Percentiles rank a stretch among this genome's conserved stretches.
Conservation (phyloP, 2,888 invertebrate genomes). For the Pristionchus japonicus region DNA sequence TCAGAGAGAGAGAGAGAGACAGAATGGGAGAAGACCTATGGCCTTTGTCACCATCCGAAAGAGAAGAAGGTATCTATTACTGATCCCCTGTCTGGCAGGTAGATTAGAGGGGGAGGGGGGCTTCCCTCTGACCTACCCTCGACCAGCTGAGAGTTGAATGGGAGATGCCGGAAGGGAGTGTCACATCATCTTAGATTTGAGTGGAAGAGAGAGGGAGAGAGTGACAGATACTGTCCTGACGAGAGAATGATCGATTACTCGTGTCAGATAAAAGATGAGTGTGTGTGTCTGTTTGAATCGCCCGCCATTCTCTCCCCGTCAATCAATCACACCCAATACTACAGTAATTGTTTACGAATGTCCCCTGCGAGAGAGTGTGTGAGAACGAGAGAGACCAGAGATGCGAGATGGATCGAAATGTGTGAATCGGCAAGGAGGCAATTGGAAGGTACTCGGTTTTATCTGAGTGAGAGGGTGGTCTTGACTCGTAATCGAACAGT, state of each 20-base stretch:
- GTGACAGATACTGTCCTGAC: conserved; percentile 34
- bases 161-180: not conserved
- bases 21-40: not conserved
- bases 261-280: conserved; percentile 53
- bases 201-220: not conserved
- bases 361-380: not conserved
- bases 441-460: conserved; percentile 25
- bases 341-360: conserved; percentile 53
- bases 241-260: conserved; percentile 53
- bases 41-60: conserved; percentile 15
- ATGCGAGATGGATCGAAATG: not conserved
- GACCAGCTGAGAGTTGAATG: not conserved
- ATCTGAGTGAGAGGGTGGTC: conserved; percentile 26
- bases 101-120: not conserved
- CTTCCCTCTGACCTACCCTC: not conserved
- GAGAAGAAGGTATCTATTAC: conserved; percentile 11
- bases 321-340: conserved; percentile 45
- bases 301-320: conserved; percentile 52
- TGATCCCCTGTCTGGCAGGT: not conserved
- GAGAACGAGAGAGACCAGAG: not conserved
- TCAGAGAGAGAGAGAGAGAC: no score
- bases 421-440: not conserved
- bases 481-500: conserved; percentile 10
- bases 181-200: conserved; percentile 29
- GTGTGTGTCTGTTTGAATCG: conserved; percentile 52